Evolutionary conservation across 2,797 vertebrate genomes (phyloP).

Genomic region (Capromys pilorides): DNA sequence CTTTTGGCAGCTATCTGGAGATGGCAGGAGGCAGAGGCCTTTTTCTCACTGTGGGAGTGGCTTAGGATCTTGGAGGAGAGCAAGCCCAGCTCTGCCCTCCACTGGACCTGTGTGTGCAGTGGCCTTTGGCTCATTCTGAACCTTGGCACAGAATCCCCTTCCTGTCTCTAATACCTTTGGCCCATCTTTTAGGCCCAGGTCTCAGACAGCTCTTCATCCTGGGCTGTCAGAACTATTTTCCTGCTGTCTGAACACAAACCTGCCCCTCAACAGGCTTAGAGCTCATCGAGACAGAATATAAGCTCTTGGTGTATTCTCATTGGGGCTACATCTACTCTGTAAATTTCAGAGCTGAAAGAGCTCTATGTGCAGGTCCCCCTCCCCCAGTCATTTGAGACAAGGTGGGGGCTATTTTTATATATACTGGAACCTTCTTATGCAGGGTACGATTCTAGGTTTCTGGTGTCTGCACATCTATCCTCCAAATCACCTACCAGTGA

Average conservation of each 20-base stretch:
- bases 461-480: not conserved
- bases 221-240: no score
- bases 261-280: not conserved
- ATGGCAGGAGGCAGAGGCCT: not conserved
- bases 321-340: not conserved
- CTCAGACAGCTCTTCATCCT: not conserved
- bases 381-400: not conserved
- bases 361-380: fast-evolving
- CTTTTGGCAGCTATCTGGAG: not conserved
- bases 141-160: not conserved
- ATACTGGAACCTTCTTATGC: not conserved
- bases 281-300: not conserved
- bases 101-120: not conserved
- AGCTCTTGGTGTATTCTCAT: not conserved
- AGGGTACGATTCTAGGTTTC: not conserved
- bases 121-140: not conserved
- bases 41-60: not conserved
- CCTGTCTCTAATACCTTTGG: not conserved
- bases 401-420: not conserved
- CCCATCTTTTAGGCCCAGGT: not conserved
- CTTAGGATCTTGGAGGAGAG: not conserved
- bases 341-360: not conserved
- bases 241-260: not conserved
- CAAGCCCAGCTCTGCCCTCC: no score
- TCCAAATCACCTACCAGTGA: not conserved